Base-by-base conservation (phyloP, 1,140 invertebrate species). In the Drosophila malerkotliana region DNA sequence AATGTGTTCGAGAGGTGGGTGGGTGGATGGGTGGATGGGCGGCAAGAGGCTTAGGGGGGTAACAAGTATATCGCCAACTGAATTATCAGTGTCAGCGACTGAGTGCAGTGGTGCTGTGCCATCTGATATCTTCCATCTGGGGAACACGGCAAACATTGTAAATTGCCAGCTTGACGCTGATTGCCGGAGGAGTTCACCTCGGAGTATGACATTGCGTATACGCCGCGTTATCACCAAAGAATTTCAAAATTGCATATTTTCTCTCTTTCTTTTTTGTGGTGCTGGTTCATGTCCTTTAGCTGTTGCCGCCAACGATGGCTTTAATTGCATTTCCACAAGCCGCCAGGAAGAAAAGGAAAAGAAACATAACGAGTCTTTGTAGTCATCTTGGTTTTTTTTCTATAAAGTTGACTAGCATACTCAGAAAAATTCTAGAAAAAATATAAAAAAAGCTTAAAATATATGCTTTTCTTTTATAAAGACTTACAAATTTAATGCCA, bases 261-360 rank as follows among this genome's bases (percentile, higher is more conserved):
- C 4, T 47, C 15, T 21, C 4, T 44, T 44, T 44, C 54, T 53
- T 69, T 58, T 69, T 28, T 28, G 26, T 28, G 26, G 5, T 60
- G 64, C 79, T 63, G 54, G 44, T 48, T 44, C 32, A 26, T 59
- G 49, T 63, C 69, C 34, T 49, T 62, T 63, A 44, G 58, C 44
- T 48, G 30, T 32, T 47, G 34, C 45, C 21, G 37, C 39, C 55
- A 28, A 26, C 49, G 21, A 24, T n/a, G 45, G 45, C 62, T 60
- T 53, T 75, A 78, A 88, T 88, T 72, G 67, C 76, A 88, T 85
- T 85, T 69, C 60, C 37, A 77, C 44, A 30, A 54, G 59, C 55
- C 53, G 60, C 61, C 77, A 80, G 52, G 81, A 37, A 14, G 3
- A 47, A 47, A 14, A 1, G 28, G 10, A 26, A 67, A 9, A 52